Evolutionary conservation across 1,140 invertebrate genomes (phyloP).

Genomic region (Stegodyphus mimosarum): DNA sequence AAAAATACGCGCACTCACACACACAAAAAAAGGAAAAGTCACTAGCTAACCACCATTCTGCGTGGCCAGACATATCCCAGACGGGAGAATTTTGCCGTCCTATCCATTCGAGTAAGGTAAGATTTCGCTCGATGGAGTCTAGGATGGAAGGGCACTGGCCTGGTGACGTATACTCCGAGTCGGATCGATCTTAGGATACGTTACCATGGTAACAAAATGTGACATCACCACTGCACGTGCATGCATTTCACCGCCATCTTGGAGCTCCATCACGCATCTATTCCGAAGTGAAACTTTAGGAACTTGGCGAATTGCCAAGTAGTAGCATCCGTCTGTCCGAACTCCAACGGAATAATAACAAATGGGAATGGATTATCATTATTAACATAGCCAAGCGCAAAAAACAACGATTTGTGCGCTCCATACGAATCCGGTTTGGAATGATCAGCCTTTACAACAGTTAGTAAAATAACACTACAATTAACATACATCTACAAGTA

Average conservation of each 20-base stretch:
- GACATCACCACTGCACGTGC: not conserved
- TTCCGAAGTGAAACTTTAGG: not conserved
- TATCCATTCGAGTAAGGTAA: not conserved
- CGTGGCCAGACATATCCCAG: not conserved
- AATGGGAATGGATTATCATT: too few relatives aligned
- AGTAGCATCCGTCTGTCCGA: not conserved
- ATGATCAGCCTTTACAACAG: too few relatives aligned
- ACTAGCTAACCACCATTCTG: not conserved
- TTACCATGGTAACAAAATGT: not conserved
- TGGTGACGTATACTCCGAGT: not conserved
- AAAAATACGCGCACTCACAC: not conserved
- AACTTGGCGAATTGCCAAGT: not conserved
- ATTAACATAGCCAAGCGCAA: too few relatives aligned
- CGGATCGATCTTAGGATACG: conserved; percentile 13
- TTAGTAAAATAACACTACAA: too few relatives aligned
- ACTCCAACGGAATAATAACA: too few relatives aligned
- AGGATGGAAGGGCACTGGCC: conserved; percentile 1
- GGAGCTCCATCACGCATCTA: not conserved
- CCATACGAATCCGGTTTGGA: too few relatives aligned
- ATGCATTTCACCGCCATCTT: not conserved
- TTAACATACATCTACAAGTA: too few relatives aligned
- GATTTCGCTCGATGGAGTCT: not conserved
- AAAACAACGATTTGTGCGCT: too few relatives aligned
- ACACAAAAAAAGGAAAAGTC: not conserved
- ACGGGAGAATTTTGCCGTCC: not conserved